phyloP scores from a whole-genome alignment of 2,113 vertebrate species.

The Oryzias woworae region DNA sequence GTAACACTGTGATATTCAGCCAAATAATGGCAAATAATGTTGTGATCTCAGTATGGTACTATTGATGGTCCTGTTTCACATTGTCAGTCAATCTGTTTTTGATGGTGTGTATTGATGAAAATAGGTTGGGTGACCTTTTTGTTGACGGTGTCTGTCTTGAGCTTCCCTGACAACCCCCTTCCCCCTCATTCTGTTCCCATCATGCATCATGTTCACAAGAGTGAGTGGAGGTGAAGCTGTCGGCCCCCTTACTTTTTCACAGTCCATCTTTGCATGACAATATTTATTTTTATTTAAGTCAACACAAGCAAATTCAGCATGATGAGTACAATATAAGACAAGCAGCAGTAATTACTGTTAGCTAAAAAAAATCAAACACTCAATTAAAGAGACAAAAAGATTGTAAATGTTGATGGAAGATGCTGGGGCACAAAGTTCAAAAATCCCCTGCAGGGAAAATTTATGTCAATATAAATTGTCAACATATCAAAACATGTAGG shows the following conservation, averaged over 20 bases:
- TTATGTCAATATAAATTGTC: slow-evolving; percentile 14
- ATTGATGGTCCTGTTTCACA: slow-evolving; percentile 60
- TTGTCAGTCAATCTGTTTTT: slow-evolving; percentile 50
- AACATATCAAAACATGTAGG: slow-evolving; percentile 21
- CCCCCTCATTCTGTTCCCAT: slow-evolving; percentile 44
- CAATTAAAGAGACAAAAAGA: neutral
- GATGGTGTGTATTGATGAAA: slow-evolving; percentile 61
- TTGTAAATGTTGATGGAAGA: slow-evolving; percentile 16
- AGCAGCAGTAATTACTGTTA: too few species aligned
- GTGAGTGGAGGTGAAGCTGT: slow-evolving; percentile 38
- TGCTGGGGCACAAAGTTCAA: slow-evolving; percentile 4
- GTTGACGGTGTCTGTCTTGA: slow-evolving; percentile 34
- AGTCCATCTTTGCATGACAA: slow-evolving; percentile 31
- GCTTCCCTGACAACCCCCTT: slow-evolving; percentile 45
- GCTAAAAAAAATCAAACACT: too few species aligned
- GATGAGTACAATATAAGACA: too few species aligned
- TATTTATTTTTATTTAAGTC: slow-evolving; percentile 37
- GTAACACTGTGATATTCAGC: slow-evolving; percentile 74
- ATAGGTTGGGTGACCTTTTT: slow-evolving; percentile 47
- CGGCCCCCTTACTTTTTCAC: slow-evolving; percentile 39
- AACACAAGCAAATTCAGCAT: slow-evolving; percentile 11
- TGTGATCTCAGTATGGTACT: slow-evolving; percentile 66
- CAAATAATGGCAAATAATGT: slow-evolving; percentile 51
- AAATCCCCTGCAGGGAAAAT: slow-evolving; percentile 9
- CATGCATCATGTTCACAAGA: slow-evolving; percentile 40